A percentile compares a stretch with the other conserved stretches of the same genome.
Conservation (phyloP, 2,888 invertebrate genomes). For the Polietes domitor region DNA sequence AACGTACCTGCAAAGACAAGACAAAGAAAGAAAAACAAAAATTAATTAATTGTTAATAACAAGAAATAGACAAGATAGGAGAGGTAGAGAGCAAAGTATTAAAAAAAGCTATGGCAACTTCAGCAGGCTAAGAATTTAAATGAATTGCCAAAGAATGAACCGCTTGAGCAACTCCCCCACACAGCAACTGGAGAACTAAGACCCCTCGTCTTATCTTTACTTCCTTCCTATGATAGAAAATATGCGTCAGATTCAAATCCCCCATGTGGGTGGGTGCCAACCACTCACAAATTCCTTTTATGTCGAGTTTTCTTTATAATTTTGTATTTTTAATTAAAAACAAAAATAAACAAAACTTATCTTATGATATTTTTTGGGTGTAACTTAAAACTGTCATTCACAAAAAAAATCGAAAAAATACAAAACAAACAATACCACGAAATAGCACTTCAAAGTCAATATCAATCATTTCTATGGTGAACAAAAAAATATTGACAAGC, state of each 20-base stretch:
- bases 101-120: neutral
- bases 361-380: neutral
- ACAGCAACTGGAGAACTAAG: no score
- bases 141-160: no score
- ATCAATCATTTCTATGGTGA: slow-evolving; percentile 21
- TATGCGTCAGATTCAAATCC: neutral
- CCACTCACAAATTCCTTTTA: neutral
- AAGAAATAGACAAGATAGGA: neutral
- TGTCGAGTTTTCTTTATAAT: neutral
- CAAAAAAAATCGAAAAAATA: neutral
- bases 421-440: neutral
- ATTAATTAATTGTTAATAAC: slow-evolving; percentile 30
- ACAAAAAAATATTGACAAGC: no score
- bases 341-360: neutral
- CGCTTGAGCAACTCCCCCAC: no score
- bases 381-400: slow-evolving; percentile 35
- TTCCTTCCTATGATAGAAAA: no score
- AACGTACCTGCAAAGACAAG: slow-evolving; percentile 34
- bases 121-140: no score
- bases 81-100: neutral
- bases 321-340: slow-evolving; percentile 18
- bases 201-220: no score
- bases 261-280: neutral
- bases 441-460: slow-evolving; percentile 36
- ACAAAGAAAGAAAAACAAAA: neutral